A percentile compares a stretch with the other conserved stretches of the same genome.
Evolutionary conservation across 2,888 invertebrate species (phyloP).

Genomic region (Drosophila pegasa): DNA sequence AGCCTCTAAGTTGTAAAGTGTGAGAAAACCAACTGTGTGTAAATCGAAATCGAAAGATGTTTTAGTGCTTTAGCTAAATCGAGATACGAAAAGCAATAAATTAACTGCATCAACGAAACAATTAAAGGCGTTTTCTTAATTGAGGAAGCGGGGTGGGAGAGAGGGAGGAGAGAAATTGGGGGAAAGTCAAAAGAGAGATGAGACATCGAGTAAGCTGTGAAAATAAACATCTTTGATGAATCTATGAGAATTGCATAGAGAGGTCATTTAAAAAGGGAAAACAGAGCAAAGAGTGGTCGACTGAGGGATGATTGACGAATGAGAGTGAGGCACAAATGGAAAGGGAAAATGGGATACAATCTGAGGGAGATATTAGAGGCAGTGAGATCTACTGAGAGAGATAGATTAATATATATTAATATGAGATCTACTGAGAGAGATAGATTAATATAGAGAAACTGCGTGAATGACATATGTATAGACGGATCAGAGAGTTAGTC

Average conservation of each 20-base stretch:
- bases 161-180: not conserved
- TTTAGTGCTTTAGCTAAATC: conserved; percentile 58
- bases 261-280: not conserved
- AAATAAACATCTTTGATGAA: not conserved
- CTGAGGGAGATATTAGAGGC: no score
- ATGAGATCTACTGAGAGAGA: no score
- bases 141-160: not conserved
- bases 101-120: conserved; percentile 45
- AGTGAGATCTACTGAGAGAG: no score
- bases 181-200: not conserved
- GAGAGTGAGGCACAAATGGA: not conserved
- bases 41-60: conserved; percentile 51
- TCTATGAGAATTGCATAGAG: conserved; percentile 4
- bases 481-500: no score
- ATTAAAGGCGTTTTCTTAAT: not conserved
- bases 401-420: no score
- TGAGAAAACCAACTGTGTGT: conserved; percentile 18
- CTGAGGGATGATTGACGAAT: no score
- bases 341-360: no score
- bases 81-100: conserved; percentile 66
- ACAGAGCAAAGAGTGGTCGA: not conserved
- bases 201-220: no score
- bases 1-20: conserved; percentile 70
- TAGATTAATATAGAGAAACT: no score
- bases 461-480: no score